phyloP scores from a whole-genome alignment of 2,888 invertebrate species.

The Tridacna gigas region DNA sequence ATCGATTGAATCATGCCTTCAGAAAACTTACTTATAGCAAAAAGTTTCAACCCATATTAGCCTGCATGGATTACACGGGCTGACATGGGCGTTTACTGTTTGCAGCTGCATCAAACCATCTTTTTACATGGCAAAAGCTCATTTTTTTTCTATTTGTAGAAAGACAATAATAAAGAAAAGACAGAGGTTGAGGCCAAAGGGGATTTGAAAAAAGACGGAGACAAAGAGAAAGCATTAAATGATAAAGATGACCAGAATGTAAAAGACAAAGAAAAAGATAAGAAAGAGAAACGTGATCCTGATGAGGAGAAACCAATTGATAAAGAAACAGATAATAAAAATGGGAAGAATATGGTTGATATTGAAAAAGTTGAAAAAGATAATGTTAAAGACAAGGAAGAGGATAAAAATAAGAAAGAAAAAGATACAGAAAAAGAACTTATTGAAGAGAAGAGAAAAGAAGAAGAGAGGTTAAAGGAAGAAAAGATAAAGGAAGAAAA shows the following conservation, averaged over 20 bases:
- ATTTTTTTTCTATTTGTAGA: background rate
- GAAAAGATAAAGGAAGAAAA: conserved; percentile 24
- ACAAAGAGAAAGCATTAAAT: conserved; percentile 2
- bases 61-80: too few species aligned
- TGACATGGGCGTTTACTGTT: too few species aligned
- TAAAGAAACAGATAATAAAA: background rate
- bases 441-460: conserved; percentile 16
- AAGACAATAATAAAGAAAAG: background rate
- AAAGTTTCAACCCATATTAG: too few species aligned
- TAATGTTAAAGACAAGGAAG: conserved; percentile 5
- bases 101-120: too few species aligned
- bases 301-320: background rate
- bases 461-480: conserved; percentile 34
- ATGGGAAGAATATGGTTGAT: too few species aligned
- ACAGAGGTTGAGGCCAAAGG: conserved; percentile 12
- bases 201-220: background rate
- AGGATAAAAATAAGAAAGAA: conserved; percentile 21
- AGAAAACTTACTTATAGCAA: too few species aligned
- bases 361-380: background rate
- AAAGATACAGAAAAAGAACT: conserved; percentile 18
- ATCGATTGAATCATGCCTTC: too few species aligned
- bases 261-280: conserved; percentile 21
- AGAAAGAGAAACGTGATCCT: background rate
- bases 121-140: too few species aligned
- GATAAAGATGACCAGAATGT: conserved; percentile 9